phyloP scores from a whole-genome alignment of 1,140 invertebrate genomes.

The Tenebrio molitor region DNA sequence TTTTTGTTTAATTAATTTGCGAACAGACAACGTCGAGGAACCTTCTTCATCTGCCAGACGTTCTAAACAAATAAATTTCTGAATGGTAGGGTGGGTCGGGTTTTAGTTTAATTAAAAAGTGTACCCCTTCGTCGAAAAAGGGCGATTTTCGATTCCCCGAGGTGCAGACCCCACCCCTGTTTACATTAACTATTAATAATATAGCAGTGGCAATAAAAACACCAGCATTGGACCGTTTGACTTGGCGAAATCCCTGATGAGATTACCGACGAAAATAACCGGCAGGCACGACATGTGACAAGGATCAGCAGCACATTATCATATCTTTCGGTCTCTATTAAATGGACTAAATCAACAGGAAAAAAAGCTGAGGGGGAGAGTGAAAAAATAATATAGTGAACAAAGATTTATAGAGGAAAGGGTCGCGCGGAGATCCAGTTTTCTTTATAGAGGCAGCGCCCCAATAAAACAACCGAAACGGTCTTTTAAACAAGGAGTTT shows the following conservation, averaged over 20 bases:
- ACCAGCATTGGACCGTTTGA: slow-evolving; percentile 15
- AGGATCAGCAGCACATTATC: slow-evolving; percentile 29
- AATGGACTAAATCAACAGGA: slow-evolving; percentile 23
- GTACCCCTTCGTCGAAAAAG: slow-evolving; percentile 3
- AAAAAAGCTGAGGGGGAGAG: not conserved
- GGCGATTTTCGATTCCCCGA: not conserved
- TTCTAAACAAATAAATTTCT: no score
- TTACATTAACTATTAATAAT: slow-evolving; percentile 38
- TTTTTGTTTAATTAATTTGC: slow-evolving; percentile 28
- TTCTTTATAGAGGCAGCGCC: slow-evolving; percentile 21
- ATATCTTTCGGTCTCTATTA: slow-evolving; percentile 34
- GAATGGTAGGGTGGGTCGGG: no score
- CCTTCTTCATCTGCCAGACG: no score
- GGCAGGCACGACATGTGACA: slow-evolving; percentile 30
- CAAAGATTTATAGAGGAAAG: slow-evolving; percentile 29
- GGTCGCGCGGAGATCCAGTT: slow-evolving; percentile 13
- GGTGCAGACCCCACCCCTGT: slow-evolving; percentile 14
- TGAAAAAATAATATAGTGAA: slow-evolving; percentile 29
- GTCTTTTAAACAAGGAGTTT: not conserved
- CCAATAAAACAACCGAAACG: slow-evolving; percentile 29
- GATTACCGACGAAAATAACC: slow-evolving; percentile 23
- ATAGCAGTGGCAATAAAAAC: slow-evolving; percentile 28
- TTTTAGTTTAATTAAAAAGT: slow-evolving; percentile 23
- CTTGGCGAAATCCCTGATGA: slow-evolving; percentile 32
- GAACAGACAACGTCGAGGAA: no score